A percentile compares a stretch with the other conserved stretches of the same genome.
Evolutionary conservation across 2,113 vertebrate species (phyloP).

Genomic region (Romanogobio albipinnatus): DNA sequence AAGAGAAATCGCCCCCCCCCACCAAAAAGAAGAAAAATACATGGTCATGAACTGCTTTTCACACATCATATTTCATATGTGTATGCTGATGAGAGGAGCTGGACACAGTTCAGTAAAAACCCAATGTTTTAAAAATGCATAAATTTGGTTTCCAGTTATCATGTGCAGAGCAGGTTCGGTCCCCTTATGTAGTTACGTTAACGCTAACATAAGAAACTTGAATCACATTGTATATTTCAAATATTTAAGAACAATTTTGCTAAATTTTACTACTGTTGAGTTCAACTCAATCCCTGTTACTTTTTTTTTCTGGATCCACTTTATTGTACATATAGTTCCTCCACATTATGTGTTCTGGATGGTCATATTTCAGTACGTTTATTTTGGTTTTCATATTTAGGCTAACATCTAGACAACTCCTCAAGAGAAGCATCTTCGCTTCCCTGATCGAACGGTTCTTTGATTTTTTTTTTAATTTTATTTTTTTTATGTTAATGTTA

Average conservation of each 20-base stretch:
- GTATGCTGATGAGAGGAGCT: neutral
- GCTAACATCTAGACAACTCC: neutral
- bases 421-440: neutral
- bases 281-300: neutral
- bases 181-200: neutral
- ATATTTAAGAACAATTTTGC: conserved; percentile 9
- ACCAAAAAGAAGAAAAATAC: neutral
- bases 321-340: conserved; percentile 12
- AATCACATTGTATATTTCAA: conserved; percentile 3
- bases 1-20: neutral
- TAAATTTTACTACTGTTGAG: neutral
- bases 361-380: neutral
- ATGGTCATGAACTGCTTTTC: neutral
- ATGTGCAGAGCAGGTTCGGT: neutral
- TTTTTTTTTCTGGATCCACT: neutral
- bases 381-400: neutral
- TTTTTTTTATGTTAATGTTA: no score
- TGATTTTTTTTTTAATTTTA: neutral
- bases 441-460: neutral
- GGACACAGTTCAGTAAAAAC: neutral
- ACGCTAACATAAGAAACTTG: conserved; percentile 24
- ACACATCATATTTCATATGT: neutral
- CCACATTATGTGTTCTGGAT: neutral
- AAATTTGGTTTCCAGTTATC: neutral
- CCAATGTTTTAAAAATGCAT: neutral